A percentile compares a stretch with the other conserved stretches of the same genome.
Evolutionary conservation across 1,140 invertebrate species (phyloP).

Genomic region (fruit fly (Drosophila melanogaster)): DNA sequence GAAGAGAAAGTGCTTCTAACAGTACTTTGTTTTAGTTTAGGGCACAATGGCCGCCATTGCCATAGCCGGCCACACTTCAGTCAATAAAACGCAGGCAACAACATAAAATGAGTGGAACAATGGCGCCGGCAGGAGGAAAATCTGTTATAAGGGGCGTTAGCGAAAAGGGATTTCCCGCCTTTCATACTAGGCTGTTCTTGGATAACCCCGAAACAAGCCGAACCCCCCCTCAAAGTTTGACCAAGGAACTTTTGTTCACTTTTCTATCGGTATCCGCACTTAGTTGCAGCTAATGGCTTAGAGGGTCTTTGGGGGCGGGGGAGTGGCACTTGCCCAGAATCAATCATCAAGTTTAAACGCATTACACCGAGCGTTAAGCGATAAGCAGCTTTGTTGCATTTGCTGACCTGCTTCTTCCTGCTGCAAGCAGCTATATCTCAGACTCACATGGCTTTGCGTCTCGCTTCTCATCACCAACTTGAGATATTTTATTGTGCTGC

Average conservation of each 20-base stretch:
- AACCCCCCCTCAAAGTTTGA: slow-evolving; percentile 61
- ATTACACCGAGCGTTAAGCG: slow-evolving; percentile 80
- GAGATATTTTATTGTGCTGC: slow-evolving; percentile 74
- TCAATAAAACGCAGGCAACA: slow-evolving; percentile 81
- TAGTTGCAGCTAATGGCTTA: slow-evolving; percentile 62
- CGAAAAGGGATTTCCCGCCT: slow-evolving; percentile 8
- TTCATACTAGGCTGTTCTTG: slow-evolving; percentile 36
- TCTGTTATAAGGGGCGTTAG: slow-evolving; percentile 1
- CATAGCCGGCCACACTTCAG: slow-evolving; percentile 62
- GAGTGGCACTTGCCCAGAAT: slow-evolving; percentile 39
- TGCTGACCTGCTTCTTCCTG: slow-evolving; percentile 50
- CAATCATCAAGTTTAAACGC: slow-evolving; percentile 82
- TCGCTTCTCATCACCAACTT: slow-evolving; percentile 64
- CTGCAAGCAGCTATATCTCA: slow-evolving; percentile 43
- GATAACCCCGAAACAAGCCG: slow-evolving; percentile 15
- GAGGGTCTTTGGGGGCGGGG: not conserved
- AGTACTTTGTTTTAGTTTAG: slow-evolving; percentile 81
- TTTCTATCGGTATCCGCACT: slow-evolving; percentile 58
- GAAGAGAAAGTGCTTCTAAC: slow-evolving; percentile 69
- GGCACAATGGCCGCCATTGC: slow-evolving; percentile 75
- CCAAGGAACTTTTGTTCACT: slow-evolving; percentile 65
- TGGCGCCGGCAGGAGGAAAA: slow-evolving; percentile 50
- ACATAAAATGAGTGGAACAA: slow-evolving; percentile 78
- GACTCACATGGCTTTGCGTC: slow-evolving; percentile 24
- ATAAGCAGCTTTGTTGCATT: slow-evolving; percentile 82